phyloP scores from a whole-genome alignment of 2,113 vertebrate genomes.

The Grus americana region DNA sequence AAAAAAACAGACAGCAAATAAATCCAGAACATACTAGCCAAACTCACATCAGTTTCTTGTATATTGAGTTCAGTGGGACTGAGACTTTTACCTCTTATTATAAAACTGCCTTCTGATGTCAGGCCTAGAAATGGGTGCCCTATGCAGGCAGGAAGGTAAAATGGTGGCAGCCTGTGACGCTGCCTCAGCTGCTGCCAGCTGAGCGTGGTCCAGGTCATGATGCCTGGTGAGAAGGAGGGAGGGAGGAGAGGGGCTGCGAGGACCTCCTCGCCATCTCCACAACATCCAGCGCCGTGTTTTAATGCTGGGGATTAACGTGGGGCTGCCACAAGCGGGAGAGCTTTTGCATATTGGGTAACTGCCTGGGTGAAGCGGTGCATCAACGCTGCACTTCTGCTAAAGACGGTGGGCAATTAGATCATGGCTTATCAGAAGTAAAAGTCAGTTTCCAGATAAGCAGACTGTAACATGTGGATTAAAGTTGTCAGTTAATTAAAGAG shows the following conservation, averaged over 20 bases:
- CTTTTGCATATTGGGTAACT: neutral
- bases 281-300: neutral
- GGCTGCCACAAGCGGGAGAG: fast-evolving
- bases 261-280: neutral
- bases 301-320: neutral
- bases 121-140: neutral
- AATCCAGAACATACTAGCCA: neutral
- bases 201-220: fast-evolving
- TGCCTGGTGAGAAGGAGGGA: neutral
- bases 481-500: constrained; percentile 14
- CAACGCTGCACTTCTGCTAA: neutral
- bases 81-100: neutral
- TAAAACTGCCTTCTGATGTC: neutral
- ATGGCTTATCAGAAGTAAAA: neutral
- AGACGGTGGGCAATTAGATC: neutral
- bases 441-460: constrained; percentile 5
- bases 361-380: neutral
- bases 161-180: fast-evolving
- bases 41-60: neutral
- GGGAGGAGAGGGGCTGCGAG: neutral
- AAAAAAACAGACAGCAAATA: neutral
- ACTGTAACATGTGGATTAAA: neutral
- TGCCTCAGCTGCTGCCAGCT: neutral
- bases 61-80: neutral
- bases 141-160: neutral